Evolutionary conservation across 2,888 invertebrate genomes (phyloP), one percentile per base, ranked within the genome.

Genomic region (Barypeithes pellucidus): DNA sequence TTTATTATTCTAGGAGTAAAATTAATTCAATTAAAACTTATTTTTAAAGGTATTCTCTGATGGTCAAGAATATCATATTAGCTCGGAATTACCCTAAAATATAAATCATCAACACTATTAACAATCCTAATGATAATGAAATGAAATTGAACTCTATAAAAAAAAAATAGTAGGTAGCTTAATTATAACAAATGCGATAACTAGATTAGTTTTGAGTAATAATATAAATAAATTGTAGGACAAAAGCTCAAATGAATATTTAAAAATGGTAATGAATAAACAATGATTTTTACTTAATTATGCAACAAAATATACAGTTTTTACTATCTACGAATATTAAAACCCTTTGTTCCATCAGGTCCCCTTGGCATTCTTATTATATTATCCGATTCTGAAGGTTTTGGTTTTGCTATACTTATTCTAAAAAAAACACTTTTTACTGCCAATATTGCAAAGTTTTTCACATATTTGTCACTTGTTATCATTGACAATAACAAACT

Each of bases 321-420:
- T 81, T 86, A 89, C 90, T 91, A 92, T 90, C 92, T 91, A 80
- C 90, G 89, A 82, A 89, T 86, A 80, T 89, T 90, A 82, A 93
- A 93, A 57, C 93, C 93, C 79, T 87, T 88, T 60, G 93, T 92
- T 76, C 94, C 94, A 81, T 95, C 94, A 0, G 95, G 95, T 41
- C 94, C 94, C 79, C 89, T 89, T 0, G 95, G 95, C 83, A 92
- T 88, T 80, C 95, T 88, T 81, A 95, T 88, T 68, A 95, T 88
- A 81, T 84, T 84, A 36, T 83, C 82, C 14, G 52, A 14, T 52
- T 72, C 72, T 67, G 62, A 43, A 16, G 54, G 24, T 76, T 62
- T 71, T 22, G 77, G 72, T 76, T 84, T 85, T 71, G 82, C 83
- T 81, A 86, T 85, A 76, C 83, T 80, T 73, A 85, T 81, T 77